Base-by-base conservation (phyloP, 2,888 invertebrate species). In the Nomada flava region DNA sequence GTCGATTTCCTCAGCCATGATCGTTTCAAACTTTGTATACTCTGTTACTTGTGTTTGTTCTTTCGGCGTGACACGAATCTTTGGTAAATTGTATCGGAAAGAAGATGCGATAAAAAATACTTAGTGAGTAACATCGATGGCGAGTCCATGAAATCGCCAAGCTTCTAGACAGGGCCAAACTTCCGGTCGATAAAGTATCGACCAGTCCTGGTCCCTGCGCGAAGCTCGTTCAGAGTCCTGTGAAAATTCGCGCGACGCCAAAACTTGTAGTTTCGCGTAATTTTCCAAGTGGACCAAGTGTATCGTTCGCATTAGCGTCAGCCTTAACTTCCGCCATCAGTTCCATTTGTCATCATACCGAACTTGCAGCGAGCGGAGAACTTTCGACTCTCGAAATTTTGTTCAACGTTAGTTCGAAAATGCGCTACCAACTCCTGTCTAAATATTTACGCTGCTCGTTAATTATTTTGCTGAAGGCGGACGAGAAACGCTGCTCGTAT, bases 251-350 rank as follows among this genome's bases (percentile, higher is more conserved):
- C 73, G 50, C 68, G 36, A 59, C 79, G 26, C 29, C 26, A 59
- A 13, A 74, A 74, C 50, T 69, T 59, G 15, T 47, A 13, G 15
- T 13, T 47, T 47, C 47, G 11, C 47, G 76, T 82, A 81, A 82
- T 82, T 82, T 82, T 81, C 26, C 82, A 72, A 81, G 81, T 81
- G 82, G 71, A 81, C 63, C 63, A 69, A 68, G 72, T 76, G 71
- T 82, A 65, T 67, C 67, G 36, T 44, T 29, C 55, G 74, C 62
- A 67, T 80, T 80, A 71, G 74, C 65, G 71, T 68, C 36, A 53
- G 64, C 73, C 68, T 50, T 64, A 81, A 82, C 71, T 81, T 76
- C 76, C 60, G 20, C 20, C 63, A 13, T 42, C 53, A 50, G 71
- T 64, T 69, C 76, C 72, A 76, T 81, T 82, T 76, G 81, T 81